Evolutionary conservation across 2,113 vertebrate genomes (phyloP).

Genomic region (Nothobranchius kuhntae): DNA sequence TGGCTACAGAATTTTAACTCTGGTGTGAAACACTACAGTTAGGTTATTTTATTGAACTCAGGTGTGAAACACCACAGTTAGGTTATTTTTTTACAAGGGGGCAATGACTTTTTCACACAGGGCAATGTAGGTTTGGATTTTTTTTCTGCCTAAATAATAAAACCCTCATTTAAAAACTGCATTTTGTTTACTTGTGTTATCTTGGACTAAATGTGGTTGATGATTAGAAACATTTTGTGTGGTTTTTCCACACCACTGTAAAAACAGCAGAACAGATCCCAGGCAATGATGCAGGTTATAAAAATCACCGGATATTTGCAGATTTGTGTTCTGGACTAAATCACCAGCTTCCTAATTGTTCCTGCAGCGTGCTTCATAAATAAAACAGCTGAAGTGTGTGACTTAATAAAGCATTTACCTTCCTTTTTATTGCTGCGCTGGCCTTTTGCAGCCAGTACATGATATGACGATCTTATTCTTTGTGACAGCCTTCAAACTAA

Average conservation of each 20-base stretch:
- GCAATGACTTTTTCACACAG: no score
- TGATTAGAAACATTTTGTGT: no score
- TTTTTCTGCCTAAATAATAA: no score
- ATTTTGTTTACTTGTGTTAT: no score
- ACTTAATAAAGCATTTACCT: slow-evolving; percentile 22
- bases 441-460: slow-evolving; percentile 10
- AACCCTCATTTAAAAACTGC: no score
- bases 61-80: no score
- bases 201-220: no score
- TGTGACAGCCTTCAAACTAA: slow-evolving; percentile 25
- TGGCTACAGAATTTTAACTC: no score
- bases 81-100: no score
- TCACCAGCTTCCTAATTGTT: background rate
- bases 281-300: slow-evolving; percentile 20
- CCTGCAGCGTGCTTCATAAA: background rate
- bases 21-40: no score
- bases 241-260: background rate
- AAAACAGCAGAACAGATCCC: slow-evolving; percentile 12
- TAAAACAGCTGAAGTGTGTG: background rate
- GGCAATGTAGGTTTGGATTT: no score
- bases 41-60: no score
- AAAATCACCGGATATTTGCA: background rate
- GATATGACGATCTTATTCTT: slow-evolving; percentile 27
- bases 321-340: background rate
- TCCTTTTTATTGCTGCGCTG: slow-evolving; percentile 18